Base-by-base conservation (phyloP, 1,140 invertebrate species). In the Dermatophagoides farinae region DNA sequence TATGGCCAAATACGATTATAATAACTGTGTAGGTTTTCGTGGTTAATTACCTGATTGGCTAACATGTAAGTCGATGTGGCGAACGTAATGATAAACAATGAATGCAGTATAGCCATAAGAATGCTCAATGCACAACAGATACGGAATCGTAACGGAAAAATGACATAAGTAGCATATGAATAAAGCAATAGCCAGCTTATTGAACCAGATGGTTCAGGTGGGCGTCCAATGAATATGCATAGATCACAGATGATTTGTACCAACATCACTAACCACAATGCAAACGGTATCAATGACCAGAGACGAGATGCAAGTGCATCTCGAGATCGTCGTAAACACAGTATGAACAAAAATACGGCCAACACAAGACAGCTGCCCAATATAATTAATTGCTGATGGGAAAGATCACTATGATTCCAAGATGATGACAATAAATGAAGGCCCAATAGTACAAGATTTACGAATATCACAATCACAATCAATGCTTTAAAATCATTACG, bases 81-180 rank as follows among this genome's bases (percentile, higher is more conserved):
- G 14, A n/a, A 14, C 14, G 37, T 20, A 18, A 61, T 11, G 10
- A 61, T 70, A 31, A 82, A 68, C 65, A 83, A 81, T 16, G 65
- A 43, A 53, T 69, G 66, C n/a, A 64, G 40, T 12, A 62, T 44
- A 23, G 68, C 62, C 14, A 77, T 74, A 11, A 79, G 60, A 4
- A 80, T 77, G 25, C 83, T 70, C 6, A 69, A 55, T 37, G 77
- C 59, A 16, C 79, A 66, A 67, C 80, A 83, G 60, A 82, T 77
- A 10, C 77, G 72, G 1, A 86, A 68, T 23, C 80, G 76, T 47
- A 89, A 73, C 0, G 87, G 86, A 61, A 89, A 69, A 0, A 85
- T 83, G 40, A 86, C 83, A 69, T 85, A 82, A n/a, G 85, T 79
- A n/a, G 87, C 76, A 68, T 87, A 91, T 62, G 85, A 80, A 52